Evolutionary conservation across 2,113 vertebrate genomes (phyloP).

Genomic region (Tragelaphus buxtoni): DNA sequence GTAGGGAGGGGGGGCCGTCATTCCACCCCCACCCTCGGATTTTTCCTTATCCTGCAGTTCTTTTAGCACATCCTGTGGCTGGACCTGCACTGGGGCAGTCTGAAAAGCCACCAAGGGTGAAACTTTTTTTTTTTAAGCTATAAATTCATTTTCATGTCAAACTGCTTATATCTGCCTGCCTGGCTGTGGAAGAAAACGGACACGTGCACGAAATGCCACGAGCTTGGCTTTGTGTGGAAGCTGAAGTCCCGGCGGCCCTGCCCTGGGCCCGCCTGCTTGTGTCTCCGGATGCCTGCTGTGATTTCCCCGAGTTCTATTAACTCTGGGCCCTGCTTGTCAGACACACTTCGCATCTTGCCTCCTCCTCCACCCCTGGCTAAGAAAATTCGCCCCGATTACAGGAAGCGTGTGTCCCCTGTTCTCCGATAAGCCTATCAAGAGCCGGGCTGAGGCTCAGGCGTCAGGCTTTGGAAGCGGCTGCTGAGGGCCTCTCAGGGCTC

Average conservation of each 20-base stretch:
- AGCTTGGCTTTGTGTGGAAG: background rate
- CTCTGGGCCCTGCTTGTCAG: constrained; percentile 3
- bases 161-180: too few relatives aligned
- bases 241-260: background rate
- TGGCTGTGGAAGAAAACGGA: too few relatives aligned
- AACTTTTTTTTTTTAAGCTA: background rate
- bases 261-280: background rate
- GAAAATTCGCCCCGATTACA: background rate
- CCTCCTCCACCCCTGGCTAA: background rate
- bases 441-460: background rate
- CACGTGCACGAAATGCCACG: background rate
- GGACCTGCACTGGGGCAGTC: background rate
- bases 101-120: background rate
- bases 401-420: constrained; percentile 22
- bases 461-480: background rate
- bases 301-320: background rate
- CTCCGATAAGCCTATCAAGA: constrained; percentile 46
- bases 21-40: background rate
- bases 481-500: background rate
- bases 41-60: background rate
- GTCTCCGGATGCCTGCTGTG: background rate
- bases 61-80: background rate
- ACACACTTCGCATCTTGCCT: background rate
- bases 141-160: too few relatives aligned
- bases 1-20: accelerated